phyloP scores from a whole-genome alignment of 30 jellyfish, hydroid and myxozoan genomes.

The Pelagia noctiluca region DNA sequence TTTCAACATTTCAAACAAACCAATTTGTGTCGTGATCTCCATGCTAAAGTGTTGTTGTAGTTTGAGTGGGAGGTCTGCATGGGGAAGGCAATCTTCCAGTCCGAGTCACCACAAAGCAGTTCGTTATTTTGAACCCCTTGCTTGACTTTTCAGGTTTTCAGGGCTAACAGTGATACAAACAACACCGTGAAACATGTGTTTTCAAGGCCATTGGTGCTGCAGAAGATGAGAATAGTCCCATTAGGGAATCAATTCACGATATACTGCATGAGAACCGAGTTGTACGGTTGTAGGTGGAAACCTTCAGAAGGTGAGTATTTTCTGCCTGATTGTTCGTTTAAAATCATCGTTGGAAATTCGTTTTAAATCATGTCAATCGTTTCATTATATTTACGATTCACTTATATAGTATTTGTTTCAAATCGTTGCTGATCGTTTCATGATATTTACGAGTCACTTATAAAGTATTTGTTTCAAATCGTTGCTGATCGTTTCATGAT shows the following conservation, averaged over 20 bases:
- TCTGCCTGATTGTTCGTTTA: not conserved
- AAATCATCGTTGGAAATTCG: too few relatives aligned
- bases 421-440: too few relatives aligned
- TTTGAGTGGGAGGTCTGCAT: too few relatives aligned
- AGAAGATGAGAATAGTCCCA: conserved; percentile 59
- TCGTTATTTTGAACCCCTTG: not conserved
- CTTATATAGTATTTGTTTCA: too few relatives aligned
- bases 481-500: too few relatives aligned
- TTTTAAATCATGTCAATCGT: too few relatives aligned
- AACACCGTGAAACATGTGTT: conserved; percentile 51
- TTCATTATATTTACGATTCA: too few relatives aligned
- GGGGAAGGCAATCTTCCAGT: too few relatives aligned
- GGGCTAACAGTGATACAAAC: conserved; percentile 74
- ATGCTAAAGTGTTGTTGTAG: too few relatives aligned
- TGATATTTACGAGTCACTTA: too few relatives aligned
- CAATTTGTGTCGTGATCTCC: not conserved
- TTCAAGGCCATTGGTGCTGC: conserved; percentile 57
- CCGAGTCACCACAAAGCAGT: not conserved
- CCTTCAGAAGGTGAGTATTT: conserved; percentile 41
- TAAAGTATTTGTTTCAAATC: too few relatives aligned
- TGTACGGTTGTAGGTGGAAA: conserved; percentile 83
- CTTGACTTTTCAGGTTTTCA: conserved; percentile 38
- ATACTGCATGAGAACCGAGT: conserved; percentile 77
- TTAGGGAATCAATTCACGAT: conserved; percentile 70
- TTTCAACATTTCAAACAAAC: not conserved